A percentile compares a stretch with the other conserved stretches of the same genome.
Conservation (phyloP, 2,888 invertebrate genomes). For the Drosophila ustulata region DNA sequence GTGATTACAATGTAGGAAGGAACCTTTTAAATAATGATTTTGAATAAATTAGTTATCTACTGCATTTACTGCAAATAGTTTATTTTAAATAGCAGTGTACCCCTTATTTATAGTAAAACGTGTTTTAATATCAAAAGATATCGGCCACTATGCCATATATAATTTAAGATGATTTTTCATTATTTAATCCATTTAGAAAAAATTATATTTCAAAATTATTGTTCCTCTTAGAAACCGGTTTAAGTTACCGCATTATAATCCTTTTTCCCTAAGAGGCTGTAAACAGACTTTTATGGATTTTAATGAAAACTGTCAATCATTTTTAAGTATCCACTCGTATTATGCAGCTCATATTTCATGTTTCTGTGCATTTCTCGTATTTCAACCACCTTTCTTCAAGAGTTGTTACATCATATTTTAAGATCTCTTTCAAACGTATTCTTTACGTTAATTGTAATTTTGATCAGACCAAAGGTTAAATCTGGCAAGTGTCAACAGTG, state of each 20-base stretch:
- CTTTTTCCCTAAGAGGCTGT: slow-evolving; percentile 7
- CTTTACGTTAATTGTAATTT: not conserved
- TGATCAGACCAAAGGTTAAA: not conserved
- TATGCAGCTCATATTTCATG: slow-evolving; percentile 48
- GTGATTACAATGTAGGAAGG: too few species aligned
- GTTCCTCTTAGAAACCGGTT: slow-evolving; percentile 4
- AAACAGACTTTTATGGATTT: slow-evolving; percentile 26
- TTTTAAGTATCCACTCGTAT: slow-evolving; percentile 37
- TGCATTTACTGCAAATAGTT: too few species aligned
- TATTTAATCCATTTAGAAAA: too few species aligned
- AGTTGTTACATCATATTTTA: slow-evolving; percentile 21
- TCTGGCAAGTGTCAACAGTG: slow-evolving; percentile 2
- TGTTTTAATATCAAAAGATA: too few species aligned
- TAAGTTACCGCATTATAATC: slow-evolving; percentile 28
- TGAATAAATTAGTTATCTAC: too few species aligned
- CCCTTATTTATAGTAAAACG: too few species aligned
- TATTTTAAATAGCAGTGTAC: too few species aligned
- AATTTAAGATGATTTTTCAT: not conserved
- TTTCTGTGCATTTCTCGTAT: slow-evolving; percentile 36
- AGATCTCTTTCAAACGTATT: not conserved
- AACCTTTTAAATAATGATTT: too few species aligned
- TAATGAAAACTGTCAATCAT: slow-evolving; percentile 57
- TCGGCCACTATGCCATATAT: too few species aligned
- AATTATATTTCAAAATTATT: too few species aligned
- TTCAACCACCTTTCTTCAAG: slow-evolving; percentile 34